Percentiles rank a stretch among this genome's conserved stretches.
Conservation (phyloP, 2,113 vertebrate species). For the Menura novaehollandiae region DNA sequence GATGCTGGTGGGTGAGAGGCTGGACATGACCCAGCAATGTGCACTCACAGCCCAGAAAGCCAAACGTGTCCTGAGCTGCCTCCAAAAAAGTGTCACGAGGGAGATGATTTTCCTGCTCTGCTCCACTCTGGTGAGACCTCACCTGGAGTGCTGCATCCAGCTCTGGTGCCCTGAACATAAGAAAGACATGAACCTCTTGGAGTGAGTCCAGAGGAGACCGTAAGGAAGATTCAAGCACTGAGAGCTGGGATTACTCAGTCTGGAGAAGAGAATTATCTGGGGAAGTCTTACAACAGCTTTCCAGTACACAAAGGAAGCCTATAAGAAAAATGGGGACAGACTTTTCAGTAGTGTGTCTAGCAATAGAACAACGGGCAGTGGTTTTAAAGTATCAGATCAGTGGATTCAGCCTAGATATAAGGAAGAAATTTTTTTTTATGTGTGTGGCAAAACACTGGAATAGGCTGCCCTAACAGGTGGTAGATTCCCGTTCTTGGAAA, state of each 20-base stretch:
- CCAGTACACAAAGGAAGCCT: not conserved
- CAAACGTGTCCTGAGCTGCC: fast-evolving
- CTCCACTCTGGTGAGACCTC: not conserved
- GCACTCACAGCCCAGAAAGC: not conserved
- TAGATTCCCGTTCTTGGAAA: not conserved
- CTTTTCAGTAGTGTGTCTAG: not conserved
- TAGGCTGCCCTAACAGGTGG: not conserved
- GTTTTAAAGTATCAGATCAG: not conserved
- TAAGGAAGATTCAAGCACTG: fast-evolving
- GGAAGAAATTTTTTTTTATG: not conserved
- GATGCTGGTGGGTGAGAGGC: not conserved
- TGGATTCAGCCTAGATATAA: not conserved
- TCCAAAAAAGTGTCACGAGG: fast-evolving
- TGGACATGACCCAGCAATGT: not conserved
- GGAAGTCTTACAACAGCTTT: not conserved
- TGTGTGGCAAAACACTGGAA: not conserved
- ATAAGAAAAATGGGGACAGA: not conserved
- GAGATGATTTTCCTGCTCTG: not conserved
- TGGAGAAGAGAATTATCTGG: not conserved
- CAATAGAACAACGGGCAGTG: not conserved
- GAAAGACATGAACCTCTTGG: not conserved
- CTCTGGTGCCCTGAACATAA: not conserved
- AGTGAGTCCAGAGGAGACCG: not conserved
- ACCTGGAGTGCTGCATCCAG: not conserved
- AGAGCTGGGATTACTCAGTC: not conserved